A percentile compares a stretch with the other conserved stretches of the same genome.
Evolutionary conservation across 2,888 invertebrate genomes (phyloP).

Genomic region (Cremastobaeus sp.): DNA sequence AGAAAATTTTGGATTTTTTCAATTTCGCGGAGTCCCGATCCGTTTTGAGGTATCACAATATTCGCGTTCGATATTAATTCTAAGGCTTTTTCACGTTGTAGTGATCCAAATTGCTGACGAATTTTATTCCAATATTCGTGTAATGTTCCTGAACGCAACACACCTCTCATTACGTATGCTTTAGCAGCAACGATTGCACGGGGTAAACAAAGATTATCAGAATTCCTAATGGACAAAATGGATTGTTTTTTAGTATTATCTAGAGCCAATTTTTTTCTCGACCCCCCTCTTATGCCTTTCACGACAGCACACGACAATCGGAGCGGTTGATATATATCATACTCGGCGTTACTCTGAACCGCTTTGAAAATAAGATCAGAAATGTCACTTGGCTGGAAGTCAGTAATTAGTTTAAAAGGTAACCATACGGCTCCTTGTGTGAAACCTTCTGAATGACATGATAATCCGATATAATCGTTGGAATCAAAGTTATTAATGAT

Average conservation of each 20-base stretch:
- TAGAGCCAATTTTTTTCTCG: background rate
- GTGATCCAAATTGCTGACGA: background rate
- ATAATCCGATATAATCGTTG: background rate
- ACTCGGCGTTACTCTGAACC: conserved; percentile 14
- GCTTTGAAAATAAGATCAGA: background rate
- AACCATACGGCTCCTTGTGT: background rate
- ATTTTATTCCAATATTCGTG: background rate
- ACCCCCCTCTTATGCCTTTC: background rate
- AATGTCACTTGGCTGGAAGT: background rate
- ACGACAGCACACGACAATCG: background rate
- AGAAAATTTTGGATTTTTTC: background rate
- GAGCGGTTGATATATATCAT: background rate
- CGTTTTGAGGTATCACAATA: background rate
- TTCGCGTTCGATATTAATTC: background rate
- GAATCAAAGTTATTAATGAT: too few species aligned
- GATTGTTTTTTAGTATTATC: conserved; percentile 9
- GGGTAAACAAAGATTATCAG: conserved; percentile 8
- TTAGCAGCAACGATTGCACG: background rate
- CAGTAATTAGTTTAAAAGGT: conserved; percentile 2
- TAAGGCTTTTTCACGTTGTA: background rate
- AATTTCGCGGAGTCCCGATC: background rate
- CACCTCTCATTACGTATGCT: background rate
- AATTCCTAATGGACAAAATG: conserved; percentile 2
- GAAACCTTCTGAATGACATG: background rate
- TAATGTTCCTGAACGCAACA: background rate